Base-by-base conservation (phyloP, 2,113 vertebrate genomes). In the Sapayoa aenigma region DNA sequence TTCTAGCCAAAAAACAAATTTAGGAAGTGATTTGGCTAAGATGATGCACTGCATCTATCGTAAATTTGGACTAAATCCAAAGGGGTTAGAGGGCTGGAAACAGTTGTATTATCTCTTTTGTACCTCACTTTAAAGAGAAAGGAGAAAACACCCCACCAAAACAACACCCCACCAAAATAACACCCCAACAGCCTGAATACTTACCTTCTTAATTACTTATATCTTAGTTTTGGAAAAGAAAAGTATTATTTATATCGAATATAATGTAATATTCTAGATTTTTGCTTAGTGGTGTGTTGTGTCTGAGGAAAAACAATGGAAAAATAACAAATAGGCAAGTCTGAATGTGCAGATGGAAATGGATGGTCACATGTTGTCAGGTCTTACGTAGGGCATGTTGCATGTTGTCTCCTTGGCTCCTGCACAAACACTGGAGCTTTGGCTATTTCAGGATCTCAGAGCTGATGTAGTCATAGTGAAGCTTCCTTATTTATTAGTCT, bases 1-100 rank as follows among this genome's bases (percentile, higher is more conserved):
- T 97, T 97, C 96, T 96, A 71, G 62, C 37, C 37, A 96, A 94
- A 97, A 95, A 53, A 95, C 82, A 95, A 92, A 96, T 97, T 97
- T 90, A 89, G 83, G 76, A 92, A 97, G 25, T 96, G 71, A 96
- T 97, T 96, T 97, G 96, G 76, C 63, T 93, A 90, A 94, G 88
- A 88, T 60, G 55, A 86, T 87, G 28, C 22, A 94, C 49, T 91
- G 46, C n/a, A 68, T 94, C 73, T 90, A 92, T 93, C 69, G 72
- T 90, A 87, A 93, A 76, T 89, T 95, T 97, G 95, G 90, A 95
- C 11, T 65, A 91, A 89, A 66, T 96, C 84, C 91, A 96, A 63
- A 10, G 23, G 62, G 23, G 62, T 69, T 74, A 31, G 91, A 94
- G 80, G 69, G 37, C 84, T 96, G 80, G 90, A 96, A 78, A 62